Evolutionary conservation across 2,888 invertebrate species (phyloP), one percentile per base, ranked within the genome.

Genomic region (Ametastegia equiseti): DNA sequence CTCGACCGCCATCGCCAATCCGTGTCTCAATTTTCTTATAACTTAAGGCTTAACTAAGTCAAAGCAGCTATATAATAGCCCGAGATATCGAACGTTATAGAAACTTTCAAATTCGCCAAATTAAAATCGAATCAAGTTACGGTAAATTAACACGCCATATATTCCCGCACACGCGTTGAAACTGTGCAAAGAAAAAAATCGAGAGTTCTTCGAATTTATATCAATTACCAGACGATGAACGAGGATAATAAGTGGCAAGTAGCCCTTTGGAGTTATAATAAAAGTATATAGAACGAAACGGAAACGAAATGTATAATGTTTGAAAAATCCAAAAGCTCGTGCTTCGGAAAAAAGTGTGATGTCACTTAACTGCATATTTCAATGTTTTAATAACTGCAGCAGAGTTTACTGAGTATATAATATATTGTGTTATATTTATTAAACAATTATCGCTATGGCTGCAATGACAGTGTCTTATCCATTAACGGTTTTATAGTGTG

Each of bases 1-100:
- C 27, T 80, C 81, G 81, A 69, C 54, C 80, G 82, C 82, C 81
- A 82, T 82, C 81, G 81, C 80, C 67, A 80, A 81, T 79, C 71
- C 81, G 83, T 67, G 54, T 69, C 79, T 79, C n/a, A 79, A 60
- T 23, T 65, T 67, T 81, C 60, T 75, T 75, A 30, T 9, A 15
- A 19, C 11, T 33, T 30, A 54, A 75, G n/a, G 71, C 71, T 47
- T 42, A n/a, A n/a, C n/a, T n/a, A 42, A 45, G 27, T 30, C n/a
- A 1, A 5, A 65, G 23, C 23, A 30, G 33, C 30, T 9, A n/a
- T n/a, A n/a, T n/a, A n/a, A n/a, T 63, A 63, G n/a, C n/a, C 11
- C 54, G 23, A 23, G 11, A 54, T 54, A 19, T 23, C 11, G 6
- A 23, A 23, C 54, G 54, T 19, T n/a, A n/a, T 54, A 2, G 9